These are phyloP conservation scores for Drosophila auraria DNA, from an alignment of 1,140 invertebrate genomes.

Conservation along the genomic window DNA sequence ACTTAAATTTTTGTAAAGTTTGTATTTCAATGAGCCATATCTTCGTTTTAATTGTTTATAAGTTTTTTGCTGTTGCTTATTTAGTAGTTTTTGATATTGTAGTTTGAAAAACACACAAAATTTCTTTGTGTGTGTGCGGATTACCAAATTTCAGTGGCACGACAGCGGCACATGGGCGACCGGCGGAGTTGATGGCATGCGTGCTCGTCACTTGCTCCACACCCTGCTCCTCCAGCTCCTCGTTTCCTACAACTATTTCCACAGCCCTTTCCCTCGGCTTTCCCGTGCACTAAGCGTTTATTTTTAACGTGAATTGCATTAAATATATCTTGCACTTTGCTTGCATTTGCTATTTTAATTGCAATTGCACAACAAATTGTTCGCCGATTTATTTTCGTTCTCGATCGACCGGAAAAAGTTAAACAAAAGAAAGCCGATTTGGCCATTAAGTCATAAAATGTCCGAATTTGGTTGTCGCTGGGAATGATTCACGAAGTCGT, in stretches of 20 bases:
- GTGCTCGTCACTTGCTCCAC: constrained; percentile 51
- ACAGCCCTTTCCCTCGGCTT: not conserved
- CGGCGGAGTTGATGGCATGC: constrained; percentile 58
- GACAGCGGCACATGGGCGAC: constrained; percentile 62
- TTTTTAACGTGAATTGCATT: constrained; percentile 72
- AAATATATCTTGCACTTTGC: constrained; percentile 72
- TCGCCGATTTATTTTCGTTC: constrained; percentile 22
- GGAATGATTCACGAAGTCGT: constrained; percentile 35
- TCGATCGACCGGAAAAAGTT: constrained; percentile 14
- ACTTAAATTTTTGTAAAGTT: too few species aligned
- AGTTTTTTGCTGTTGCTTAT: too few species aligned
- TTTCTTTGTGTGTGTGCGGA: constrained; percentile 15
- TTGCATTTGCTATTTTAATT: constrained; percentile 61
- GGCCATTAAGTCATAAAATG: constrained; percentile 49
- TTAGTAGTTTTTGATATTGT: too few species aligned
- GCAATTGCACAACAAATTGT: constrained; percentile 57
- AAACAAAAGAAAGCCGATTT: constrained; percentile 44
- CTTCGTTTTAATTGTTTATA: too few species aligned
- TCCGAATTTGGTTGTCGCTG: constrained; percentile 34
- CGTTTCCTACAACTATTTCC: not conserved
- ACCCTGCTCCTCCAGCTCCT: constrained; percentile 2
- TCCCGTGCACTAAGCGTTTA: constrained; percentile 38
- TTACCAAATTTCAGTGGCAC: constrained; percentile 43
- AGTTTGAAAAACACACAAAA: not conserved
- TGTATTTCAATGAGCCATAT: too few species aligned